These are phyloP conservation scores for Trinorchestia longiramus DNA, from an alignment of 1,140 invertebrate genomes.

Conservation along the genomic window DNA sequence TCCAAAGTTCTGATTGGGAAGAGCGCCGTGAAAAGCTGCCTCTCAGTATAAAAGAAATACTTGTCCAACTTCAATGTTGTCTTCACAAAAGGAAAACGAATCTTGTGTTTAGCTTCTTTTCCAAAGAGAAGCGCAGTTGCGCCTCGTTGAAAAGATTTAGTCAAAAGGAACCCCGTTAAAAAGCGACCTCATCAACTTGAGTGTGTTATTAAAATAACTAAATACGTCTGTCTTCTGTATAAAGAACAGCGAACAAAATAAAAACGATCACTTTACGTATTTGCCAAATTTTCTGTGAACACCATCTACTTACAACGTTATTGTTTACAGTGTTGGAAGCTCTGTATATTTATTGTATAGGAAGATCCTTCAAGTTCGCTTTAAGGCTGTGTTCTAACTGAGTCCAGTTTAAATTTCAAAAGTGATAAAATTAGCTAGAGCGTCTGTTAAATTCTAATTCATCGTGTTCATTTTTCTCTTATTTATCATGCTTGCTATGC, in stretches of 20 bases:
- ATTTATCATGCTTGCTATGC: background rate
- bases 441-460: background rate
- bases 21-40: conserved; percentile 23
- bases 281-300: no score
- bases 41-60: background rate
- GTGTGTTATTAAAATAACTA: background rate
- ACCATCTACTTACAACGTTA: no score
- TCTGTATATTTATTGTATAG: no score
- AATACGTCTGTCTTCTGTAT: background rate
- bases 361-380: no score
- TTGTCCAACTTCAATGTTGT: background rate
- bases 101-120: no score
- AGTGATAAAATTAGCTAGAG: background rate
- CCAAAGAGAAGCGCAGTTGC: no score
- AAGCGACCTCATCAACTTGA: background rate
- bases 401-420: background rate
- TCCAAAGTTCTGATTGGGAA: conserved; percentile 28
- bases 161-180: background rate
- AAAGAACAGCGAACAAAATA: background rate
- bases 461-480: background rate
- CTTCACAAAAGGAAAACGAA: background rate
- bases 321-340: no score
- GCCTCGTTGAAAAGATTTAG: no score
- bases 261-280: no score
- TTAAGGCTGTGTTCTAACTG: background rate